A percentile compares a stretch with the other conserved stretches of the same genome.
Evolutionary conservation across 2,797 vertebrate species (phyloP).

Genomic region (Manis crassicaudata): DNA sequence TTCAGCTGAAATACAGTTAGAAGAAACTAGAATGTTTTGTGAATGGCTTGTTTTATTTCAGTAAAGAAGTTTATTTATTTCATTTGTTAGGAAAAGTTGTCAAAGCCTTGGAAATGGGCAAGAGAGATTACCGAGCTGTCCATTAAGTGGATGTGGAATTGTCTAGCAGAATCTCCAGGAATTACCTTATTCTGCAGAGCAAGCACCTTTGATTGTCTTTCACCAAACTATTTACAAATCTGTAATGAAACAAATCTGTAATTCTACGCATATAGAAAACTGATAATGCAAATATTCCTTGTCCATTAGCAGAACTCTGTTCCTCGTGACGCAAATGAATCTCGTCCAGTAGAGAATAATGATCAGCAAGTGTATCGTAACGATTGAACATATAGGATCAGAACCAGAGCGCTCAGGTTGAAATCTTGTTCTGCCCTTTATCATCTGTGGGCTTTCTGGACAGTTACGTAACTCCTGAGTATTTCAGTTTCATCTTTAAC

Average conservation of each 20-base stretch:
- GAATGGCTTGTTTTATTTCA: not conserved
- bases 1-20: not conserved
- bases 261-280: not conserved
- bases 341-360: not conserved
- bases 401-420: not conserved
- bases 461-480: not conserved
- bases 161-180: not conserved
- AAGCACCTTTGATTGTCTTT: not conserved
- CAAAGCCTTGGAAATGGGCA: not conserved
- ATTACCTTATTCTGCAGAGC: not conserved
- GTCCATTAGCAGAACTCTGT: not conserved
- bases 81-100: constrained; percentile 7
- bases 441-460: not conserved
- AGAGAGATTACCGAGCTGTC: not conserved
- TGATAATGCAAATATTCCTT: not conserved
- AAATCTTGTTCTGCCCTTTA: not conserved
- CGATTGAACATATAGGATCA: not conserved
- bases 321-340: not conserved
- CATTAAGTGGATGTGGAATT: not conserved
- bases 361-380: not conserved
- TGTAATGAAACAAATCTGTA: not conserved
- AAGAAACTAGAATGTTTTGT: constrained; percentile 4
- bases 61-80: constrained; percentile 23
- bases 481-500: not conserved
- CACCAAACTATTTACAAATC: not conserved